Percentiles rank a stretch among this genome's conserved stretches.
These are phyloP conservation scores for Gerosis bhagava DNA, from an alignment of 2,888 invertebrate species.

Conservation along the genomic window DNA sequence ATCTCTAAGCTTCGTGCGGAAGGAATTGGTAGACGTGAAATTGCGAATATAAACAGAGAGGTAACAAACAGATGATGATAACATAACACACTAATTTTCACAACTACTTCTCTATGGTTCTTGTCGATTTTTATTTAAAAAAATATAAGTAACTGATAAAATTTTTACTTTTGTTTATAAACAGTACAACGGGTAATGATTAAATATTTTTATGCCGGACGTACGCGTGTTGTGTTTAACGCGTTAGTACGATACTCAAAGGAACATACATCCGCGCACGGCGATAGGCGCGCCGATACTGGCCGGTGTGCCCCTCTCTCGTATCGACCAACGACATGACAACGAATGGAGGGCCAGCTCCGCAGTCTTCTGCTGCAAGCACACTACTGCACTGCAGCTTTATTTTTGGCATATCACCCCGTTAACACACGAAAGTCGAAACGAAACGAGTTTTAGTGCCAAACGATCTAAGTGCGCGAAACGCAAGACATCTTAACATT, in stretches of 20 bases:
- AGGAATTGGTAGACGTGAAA: too few relatives aligned
- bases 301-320: constrained; percentile 28
- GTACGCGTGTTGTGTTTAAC: constrained; percentile 12
- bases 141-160: too few relatives aligned
- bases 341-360: constrained; percentile 60
- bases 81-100: too few relatives aligned
- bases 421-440: constrained; percentile 42
- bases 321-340: constrained; percentile 51
- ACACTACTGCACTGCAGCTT: constrained; percentile 78
- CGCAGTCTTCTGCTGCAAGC: constrained; percentile 74
- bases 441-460: constrained; percentile 34
- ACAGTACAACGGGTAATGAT: too few relatives aligned
- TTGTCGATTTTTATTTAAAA: too few relatives aligned
- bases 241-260: constrained; percentile 16
- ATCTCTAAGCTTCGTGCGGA: too few relatives aligned
- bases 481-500: constrained; percentile 41
- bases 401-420: constrained; percentile 76
- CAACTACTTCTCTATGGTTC: too few relatives aligned
- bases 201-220: constrained; percentile 32
- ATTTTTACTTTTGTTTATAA: too few relatives aligned
- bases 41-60: too few relatives aligned
- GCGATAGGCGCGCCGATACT: constrained; percentile 65
- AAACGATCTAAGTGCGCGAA: constrained; percentile 36
- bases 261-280: constrained; percentile 50
- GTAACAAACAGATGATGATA: too few relatives aligned